phyloP scores from a whole-genome alignment of 2,113 vertebrate genomes.

The Vicugna pacos region DNA sequence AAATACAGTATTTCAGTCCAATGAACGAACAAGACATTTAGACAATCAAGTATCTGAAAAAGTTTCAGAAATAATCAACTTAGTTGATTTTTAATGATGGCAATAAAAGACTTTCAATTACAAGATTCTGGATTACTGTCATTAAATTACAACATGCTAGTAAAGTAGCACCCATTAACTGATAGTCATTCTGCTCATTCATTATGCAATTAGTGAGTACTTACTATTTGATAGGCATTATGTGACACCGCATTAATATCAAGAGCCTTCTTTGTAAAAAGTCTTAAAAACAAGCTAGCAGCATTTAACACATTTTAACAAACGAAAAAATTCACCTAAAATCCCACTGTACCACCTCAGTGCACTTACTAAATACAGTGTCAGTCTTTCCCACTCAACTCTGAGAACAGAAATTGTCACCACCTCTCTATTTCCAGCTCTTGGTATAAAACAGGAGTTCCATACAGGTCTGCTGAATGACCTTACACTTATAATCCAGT shows the following conservation, averaged over 20 bases:
- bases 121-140: constrained; percentile 24
- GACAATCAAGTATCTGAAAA: background rate
- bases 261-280: constrained; percentile 21
- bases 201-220: constrained; percentile 26
- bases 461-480: constrained; percentile 13
- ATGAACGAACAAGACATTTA: constrained; percentile 23
- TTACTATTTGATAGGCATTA: background rate
- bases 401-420: background rate
- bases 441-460: background rate
- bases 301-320: constrained; percentile 54
- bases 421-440: background rate
- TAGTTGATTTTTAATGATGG: constrained; percentile 38
- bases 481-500: background rate
- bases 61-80: constrained; percentile 48
- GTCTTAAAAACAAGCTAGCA: background rate
- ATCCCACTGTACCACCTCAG: background rate
- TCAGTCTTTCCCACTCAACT: background rate
- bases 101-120: background rate
- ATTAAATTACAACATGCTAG: constrained; percentile 33
- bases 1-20: constrained; percentile 21
- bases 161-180: background rate
- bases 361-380: background rate
- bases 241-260: background rate
- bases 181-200: background rate
- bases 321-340: background rate